phyloP scores from a whole-genome alignment of 2,113 vertebrate genomes.

The Pollimyrus isidori region DNA sequence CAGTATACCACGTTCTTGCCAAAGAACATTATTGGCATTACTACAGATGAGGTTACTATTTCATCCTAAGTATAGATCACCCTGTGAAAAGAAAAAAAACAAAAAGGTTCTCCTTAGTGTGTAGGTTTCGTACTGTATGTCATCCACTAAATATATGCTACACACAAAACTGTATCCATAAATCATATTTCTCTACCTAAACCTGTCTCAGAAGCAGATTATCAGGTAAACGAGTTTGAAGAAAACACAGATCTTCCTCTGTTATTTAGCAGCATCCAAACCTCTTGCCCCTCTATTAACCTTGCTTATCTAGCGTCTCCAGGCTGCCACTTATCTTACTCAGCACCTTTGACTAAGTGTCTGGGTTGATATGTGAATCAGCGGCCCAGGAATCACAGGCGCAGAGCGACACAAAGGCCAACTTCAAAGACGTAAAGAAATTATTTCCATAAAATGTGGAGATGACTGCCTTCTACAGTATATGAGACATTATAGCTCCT shows the following conservation, averaged over 20 bases:
- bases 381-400: background rate
- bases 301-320: slow-evolving; percentile 7
- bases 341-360: background rate
- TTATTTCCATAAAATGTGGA: background rate
- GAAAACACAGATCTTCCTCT: background rate
- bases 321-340: background rate
- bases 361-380: background rate
- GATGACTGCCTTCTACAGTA: background rate
- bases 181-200: background rate
- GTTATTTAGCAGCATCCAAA: background rate
- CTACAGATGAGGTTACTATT: background rate
- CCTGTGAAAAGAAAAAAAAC: background rate
- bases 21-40: background rate
- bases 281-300: background rate
- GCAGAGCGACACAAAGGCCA: background rate
- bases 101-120: background rate
- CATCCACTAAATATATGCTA: background rate
- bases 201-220: background rate
- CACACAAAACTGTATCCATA: background rate
- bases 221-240: background rate
- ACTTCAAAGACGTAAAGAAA: background rate
- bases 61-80: background rate
- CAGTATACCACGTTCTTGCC: background rate
- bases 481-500: background rate
- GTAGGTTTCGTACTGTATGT: background rate